Evolutionary conservation across 2,797 vertebrate species (phyloP).

Genomic region (Heteromormyrus szaboi): DNA sequence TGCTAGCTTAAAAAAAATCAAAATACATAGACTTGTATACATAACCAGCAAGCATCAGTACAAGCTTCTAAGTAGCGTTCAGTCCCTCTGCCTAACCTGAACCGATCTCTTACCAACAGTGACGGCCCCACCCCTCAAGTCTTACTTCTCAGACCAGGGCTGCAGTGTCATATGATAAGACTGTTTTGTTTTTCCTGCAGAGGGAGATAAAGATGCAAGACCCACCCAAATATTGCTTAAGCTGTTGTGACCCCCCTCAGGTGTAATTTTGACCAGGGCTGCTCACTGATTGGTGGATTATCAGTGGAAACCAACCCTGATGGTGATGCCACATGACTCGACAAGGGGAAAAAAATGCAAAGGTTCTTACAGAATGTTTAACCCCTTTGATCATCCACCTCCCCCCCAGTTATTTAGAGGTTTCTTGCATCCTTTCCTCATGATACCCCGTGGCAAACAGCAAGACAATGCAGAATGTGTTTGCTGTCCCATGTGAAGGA

Average conservation of each 20-base stretch:
- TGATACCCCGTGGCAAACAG: not conserved
- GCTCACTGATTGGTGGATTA: not conserved
- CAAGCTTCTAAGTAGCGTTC: conserved; percentile 24
- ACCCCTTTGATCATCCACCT: not conserved
- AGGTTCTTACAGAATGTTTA: not conserved
- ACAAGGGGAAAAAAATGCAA: not conserved
- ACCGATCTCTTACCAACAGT: conserved; percentile 22
- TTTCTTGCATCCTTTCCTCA: not conserved
- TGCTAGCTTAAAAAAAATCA: not conserved
- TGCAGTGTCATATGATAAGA: conserved; percentile 6
- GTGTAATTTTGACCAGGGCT: not conserved
- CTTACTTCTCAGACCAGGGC: conserved; percentile 39
- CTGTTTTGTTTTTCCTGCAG: not conserved
- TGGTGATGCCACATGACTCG: not conserved
- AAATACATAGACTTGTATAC: not conserved
- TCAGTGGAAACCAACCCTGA: not conserved
- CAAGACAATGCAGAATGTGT: not conserved
- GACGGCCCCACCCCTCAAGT: conserved; percentile 33
- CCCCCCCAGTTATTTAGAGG: not conserved
- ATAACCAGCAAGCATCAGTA: conserved; percentile 9
- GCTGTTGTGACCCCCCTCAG: not conserved
- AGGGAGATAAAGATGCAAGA: not conserved
- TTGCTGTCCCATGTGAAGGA: not conserved
- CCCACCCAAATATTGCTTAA: not conserved
- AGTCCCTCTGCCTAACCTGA: conserved; percentile 27